phyloP scores from a whole-genome alignment of 1,140 invertebrate species.

The Megalopta genalis region DNA sequence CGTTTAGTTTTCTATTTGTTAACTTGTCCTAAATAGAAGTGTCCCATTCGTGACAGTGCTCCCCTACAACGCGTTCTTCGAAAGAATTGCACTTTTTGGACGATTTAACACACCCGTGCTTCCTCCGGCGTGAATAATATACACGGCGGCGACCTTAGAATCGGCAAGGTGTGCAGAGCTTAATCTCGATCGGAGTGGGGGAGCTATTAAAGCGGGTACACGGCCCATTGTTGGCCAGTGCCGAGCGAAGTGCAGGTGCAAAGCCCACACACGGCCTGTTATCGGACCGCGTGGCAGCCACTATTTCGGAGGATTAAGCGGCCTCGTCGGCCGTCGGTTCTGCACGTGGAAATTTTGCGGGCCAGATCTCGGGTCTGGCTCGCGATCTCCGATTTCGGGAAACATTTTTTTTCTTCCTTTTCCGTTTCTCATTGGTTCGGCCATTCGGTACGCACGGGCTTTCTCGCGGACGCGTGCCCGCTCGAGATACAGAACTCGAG shows the following conservation, averaged over 20 bases:
- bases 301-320: conserved; percentile 48
- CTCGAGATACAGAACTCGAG: background rate
- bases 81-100: too few relatives aligned
- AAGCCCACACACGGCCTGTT: conserved; percentile 46
- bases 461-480: conserved; percentile 4
- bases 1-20: too few relatives aligned
- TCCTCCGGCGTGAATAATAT: conserved; percentile 20
- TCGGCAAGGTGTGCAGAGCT: conserved; percentile 32
- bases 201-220: conserved; percentile 47
- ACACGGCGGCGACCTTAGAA: conserved; percentile 21
- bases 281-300: conserved; percentile 31
- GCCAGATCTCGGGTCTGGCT: background rate
- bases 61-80: too few relatives aligned
- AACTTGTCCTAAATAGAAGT: too few relatives aligned
- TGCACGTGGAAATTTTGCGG: conserved; percentile 24
- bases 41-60: too few relatives aligned
- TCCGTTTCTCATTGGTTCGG: background rate
- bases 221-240: conserved; percentile 43
- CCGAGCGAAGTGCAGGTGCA: conserved; percentile 36
- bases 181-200: conserved; percentile 38
- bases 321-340: conserved; percentile 22
- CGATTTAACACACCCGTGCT: too few relatives aligned
- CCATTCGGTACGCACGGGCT: background rate
- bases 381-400: background rate
- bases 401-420: background rate